Evolutionary conservation across 2,797 vertebrate species (phyloP).

Genomic region (Betta splendens): DNA sequence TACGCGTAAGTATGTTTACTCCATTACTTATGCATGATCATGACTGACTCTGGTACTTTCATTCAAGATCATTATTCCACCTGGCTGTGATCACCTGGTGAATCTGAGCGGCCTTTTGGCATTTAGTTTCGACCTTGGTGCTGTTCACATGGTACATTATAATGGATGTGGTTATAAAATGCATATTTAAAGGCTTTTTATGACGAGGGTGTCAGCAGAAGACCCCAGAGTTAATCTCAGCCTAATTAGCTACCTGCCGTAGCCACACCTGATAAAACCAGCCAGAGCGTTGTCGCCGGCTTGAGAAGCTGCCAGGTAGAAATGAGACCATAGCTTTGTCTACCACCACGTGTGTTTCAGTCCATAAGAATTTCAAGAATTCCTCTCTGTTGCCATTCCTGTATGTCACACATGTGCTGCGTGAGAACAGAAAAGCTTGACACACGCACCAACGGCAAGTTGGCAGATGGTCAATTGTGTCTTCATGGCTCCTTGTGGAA

Average conservation of each 20-base stretch:
- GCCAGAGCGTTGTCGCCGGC: not conserved
- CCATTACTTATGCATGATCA: too few species aligned
- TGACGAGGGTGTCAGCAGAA: not conserved
- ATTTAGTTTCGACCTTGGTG: not conserved
- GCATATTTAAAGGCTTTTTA: not conserved
- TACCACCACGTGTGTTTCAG: not conserved
- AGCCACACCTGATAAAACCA: not conserved
- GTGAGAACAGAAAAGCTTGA: conserved; percentile 13
- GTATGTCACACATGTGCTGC: not conserved
- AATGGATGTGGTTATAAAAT: not conserved
- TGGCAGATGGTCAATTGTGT: conserved; percentile 14
- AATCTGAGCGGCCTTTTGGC: not conserved
- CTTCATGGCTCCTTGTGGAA: conserved; percentile 26
- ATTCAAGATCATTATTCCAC: too few species aligned
- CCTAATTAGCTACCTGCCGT: conserved; percentile 1
- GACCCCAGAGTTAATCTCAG: not conserved
- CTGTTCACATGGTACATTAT: not conserved
- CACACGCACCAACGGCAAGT: conserved; percentile 12
- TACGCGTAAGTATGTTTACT: too few species aligned
- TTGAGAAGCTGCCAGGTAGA: not conserved
- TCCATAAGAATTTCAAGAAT: not conserved
- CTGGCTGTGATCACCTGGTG: not conserved
- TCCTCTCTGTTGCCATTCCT: not conserved
- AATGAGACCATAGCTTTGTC: not conserved
- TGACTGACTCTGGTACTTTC: not conserved